Evolutionary conservation across 1,140 invertebrate genomes (phyloP).

Genomic region (Cotesia chilonis): DNA sequence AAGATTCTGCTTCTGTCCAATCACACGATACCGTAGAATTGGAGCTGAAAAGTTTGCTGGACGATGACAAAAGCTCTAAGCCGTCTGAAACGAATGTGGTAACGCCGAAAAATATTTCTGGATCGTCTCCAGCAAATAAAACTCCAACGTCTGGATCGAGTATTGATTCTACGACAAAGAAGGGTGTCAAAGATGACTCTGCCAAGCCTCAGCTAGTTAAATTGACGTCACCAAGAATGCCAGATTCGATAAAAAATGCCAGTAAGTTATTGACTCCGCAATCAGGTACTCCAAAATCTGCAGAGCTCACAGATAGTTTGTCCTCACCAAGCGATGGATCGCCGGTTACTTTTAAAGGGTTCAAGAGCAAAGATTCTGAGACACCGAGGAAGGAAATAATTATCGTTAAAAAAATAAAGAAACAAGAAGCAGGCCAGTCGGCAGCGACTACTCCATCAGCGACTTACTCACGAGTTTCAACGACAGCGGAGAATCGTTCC

Average conservation of each 20-base stretch:
- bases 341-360: slow-evolving; percentile 15
- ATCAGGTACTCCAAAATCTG: not conserved
- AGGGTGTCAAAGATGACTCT: too few species aligned
- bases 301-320: not conserved
- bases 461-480: not conserved
- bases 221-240: too few species aligned
- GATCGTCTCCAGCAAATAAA: slow-evolving; percentile 15
- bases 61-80: slow-evolving; percentile 51
- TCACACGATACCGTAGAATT: slow-evolving; percentile 57
- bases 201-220: too few species aligned
- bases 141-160: not conserved
- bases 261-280: too few species aligned
- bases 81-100: slow-evolving; percentile 2
- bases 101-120: slow-evolving; percentile 32
- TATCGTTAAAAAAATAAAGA: slow-evolving; percentile 9
- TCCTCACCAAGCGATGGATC: slow-evolving; percentile 27
- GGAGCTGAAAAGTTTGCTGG: slow-evolving; percentile 58
- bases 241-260: too few species aligned
- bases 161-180: not conserved
- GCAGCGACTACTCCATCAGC: not conserved
- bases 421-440: not conserved
- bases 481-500: slow-evolving; percentile 26
- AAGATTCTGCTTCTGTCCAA: slow-evolving; percentile 38
- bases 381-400: slow-evolving; percentile 15
- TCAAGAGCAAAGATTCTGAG: not conserved